phyloP scores from a whole-genome alignment of 2,888 invertebrate species.

The Pharmacophagus antenor region DNA sequence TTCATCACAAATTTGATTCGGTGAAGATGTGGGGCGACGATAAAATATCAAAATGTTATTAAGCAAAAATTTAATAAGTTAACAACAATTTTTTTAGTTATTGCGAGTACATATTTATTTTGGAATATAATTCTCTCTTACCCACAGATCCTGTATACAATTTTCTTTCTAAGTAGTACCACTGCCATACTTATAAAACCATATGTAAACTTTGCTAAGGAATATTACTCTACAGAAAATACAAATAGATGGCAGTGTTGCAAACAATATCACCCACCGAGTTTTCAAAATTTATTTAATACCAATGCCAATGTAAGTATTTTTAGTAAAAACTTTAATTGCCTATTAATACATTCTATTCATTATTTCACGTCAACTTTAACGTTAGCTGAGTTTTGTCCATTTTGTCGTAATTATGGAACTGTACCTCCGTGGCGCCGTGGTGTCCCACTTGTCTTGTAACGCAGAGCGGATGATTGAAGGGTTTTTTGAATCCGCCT shows the following conservation, averaged over 20 bases:
- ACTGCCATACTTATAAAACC: constrained; percentile 57
- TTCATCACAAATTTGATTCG: constrained; percentile 45
- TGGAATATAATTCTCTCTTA: background rate
- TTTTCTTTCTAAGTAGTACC: constrained; percentile 51
- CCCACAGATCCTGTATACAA: constrained; percentile 52
- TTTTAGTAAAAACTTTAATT: too few relatives aligned
- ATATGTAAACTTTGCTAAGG: constrained; percentile 38
- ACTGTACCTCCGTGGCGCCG: too few relatives aligned
- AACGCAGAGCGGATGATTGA: too few relatives aligned
- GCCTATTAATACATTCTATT: too few relatives aligned
- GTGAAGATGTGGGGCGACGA: background rate
- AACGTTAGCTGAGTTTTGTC: constrained; percentile 30
- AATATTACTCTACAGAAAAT: constrained; percentile 34
- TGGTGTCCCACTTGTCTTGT: too few relatives aligned
- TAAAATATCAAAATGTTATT: too few relatives aligned
- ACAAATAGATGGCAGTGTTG: constrained; percentile 58
- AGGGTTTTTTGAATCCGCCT: too few relatives aligned
- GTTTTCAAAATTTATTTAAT: constrained; percentile 47
- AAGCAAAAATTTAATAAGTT: too few relatives aligned
- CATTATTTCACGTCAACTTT: background rate
- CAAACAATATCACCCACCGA: constrained; percentile 59
- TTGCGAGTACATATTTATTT: background rate
- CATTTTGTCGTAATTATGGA: too few relatives aligned
- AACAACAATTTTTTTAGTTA: too few relatives aligned
- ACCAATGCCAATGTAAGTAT: constrained; percentile 62